Conservation (phyloP, 1,140 invertebrate species). For the Drosophila fuyamai region DNA sequence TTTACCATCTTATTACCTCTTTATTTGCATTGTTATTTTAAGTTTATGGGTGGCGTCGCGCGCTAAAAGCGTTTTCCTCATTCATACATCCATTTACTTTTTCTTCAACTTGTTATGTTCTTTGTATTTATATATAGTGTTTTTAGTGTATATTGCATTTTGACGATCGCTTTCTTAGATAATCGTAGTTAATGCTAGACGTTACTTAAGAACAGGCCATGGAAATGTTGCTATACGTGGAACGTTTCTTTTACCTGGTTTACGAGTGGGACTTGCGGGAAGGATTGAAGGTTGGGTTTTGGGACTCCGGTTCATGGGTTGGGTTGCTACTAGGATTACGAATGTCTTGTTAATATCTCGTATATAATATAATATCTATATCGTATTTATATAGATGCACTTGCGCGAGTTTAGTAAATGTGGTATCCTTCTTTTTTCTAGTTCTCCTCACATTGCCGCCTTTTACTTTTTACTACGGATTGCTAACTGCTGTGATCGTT, state of each 20-base stretch:
- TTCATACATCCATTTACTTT: constrained; percentile 14
- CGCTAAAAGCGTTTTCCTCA: constrained; percentile 64
- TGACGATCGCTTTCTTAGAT: constrained; percentile 31
- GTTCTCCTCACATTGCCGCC: not conserved
- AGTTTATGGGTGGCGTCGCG: constrained; percentile 76
- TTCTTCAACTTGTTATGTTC: constrained; percentile 3
- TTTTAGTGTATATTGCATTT: constrained; percentile 47
- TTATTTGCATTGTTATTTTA: constrained; percentile 35
- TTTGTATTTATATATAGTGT: constrained; percentile 21
- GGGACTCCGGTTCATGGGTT: not conserved
- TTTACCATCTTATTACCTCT: constrained; percentile 3
- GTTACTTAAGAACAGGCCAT: constrained; percentile 52
- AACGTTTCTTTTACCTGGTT: not conserved
- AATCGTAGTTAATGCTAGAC: constrained; percentile 45
- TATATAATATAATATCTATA: constrained; percentile 49
- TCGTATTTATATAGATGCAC: constrained; percentile 46
- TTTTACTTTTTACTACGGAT: constrained; percentile 21
- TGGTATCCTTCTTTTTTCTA: not conserved
- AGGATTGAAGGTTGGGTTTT: not conserved
- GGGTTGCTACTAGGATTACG: constrained; percentile 42
- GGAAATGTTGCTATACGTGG: constrained; percentile 31
- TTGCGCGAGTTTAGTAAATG: constrained; percentile 55
- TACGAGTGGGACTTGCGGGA: not conserved
- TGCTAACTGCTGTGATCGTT: constrained; percentile 35
- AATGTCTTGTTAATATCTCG: constrained; percentile 39